Evolutionary conservation across 2,113 vertebrate genomes (phyloP), one percentile per base, ranked within the genome.

Genomic region (Gila orcuttii): DNA sequence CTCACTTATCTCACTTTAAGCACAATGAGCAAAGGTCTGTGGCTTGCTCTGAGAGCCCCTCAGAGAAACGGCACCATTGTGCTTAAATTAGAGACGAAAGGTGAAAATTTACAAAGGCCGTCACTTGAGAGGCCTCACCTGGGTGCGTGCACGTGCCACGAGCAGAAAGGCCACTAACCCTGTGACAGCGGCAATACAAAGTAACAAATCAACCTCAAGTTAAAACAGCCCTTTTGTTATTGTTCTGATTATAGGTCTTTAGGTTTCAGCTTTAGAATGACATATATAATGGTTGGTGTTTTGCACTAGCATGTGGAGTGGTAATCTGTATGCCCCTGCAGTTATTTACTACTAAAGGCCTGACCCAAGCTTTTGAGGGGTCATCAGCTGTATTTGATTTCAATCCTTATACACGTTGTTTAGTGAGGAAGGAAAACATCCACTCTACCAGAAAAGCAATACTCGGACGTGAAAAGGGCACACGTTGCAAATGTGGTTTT

Each of bases 401-500:
- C 78, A 82, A 85, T 87, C 83, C 69, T 69, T 59, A 33, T 85
- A 82, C 78, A 69, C 21, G 66, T 55, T 66, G 62, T 85, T 92
- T 66, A 90, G 90, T 23, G 42, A 89, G 21, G 15, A 76, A 42
- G 25, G 33, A 85, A 87, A 86, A 85, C 90, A 88, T 90, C 83
- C 73, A 88, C 71, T 82, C 71, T 85, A 82, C 71, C 59, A 68
- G 77, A 62, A 81, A 78, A 79, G 82, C 62, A 83, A 52, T 91
- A 91, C 84, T 81, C 28, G 59, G 79, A 88, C 45, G 31, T 87
- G 88, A 85, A 91, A 89, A 88, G 87, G 89, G 75, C 85, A 84
- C 86, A 90, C 82, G 75, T 87, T 6, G 85, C 89, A 93, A 92
- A 93, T 91, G 89, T 89, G 90, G 89, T 91, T 93, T 92, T 93